Evolutionary conservation across 64 coral and sea anemone genomes (phyloP), one percentile per base, ranked within the genome.

Genomic region (Stylophora pistillata): DNA sequence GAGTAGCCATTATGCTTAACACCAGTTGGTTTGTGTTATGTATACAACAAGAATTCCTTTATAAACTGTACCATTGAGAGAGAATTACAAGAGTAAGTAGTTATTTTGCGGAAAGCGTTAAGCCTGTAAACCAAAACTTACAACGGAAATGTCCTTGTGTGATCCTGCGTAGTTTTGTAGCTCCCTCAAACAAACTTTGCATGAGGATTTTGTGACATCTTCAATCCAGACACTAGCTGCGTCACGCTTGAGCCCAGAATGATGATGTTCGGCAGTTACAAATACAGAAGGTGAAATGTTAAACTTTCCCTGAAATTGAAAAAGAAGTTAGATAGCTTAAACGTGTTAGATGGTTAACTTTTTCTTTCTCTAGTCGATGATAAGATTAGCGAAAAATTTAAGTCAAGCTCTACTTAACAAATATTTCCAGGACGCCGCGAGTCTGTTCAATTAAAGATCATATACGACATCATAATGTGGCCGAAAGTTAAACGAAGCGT

Each of bases 211-310:
- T 2, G 30, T 76, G 47, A 76, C 73, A 76, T 53, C 73, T 20
- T 76, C 73, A 53, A 76, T 53, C 73, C 73, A 76, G 1, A 53
- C 7, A 32, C 30, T 76, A 53, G 73, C 73, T 18, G 73, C 73
- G 73, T 76, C 73, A 76, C 73, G 73, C 73, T 76, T 76, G 13
- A 76, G 73, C 4, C 73, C 47, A 10, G 30, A 53, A 30, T 76
- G 73, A 28, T 76, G 30, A 25, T 76, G 73, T 25, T 76, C 17
- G 26, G 47, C 73, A 76, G 28, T 76, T 17, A 76, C 73, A 18
- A 76, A 53, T 27, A 76, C 73, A 15, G 73, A 37, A 13, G 73
- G 73, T 64, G 17, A 9, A 17, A 0, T 23, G 7, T 6, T 0
- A 64, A 64, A 64, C 7, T 47, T n/a, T 47, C 37, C 37, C 37